A percentile compares a stretch with the other conserved stretches of the same genome.
Conservation (phyloP, 2,797 vertebrate genomes). For the Gadopsis marmoratus region DNA sequence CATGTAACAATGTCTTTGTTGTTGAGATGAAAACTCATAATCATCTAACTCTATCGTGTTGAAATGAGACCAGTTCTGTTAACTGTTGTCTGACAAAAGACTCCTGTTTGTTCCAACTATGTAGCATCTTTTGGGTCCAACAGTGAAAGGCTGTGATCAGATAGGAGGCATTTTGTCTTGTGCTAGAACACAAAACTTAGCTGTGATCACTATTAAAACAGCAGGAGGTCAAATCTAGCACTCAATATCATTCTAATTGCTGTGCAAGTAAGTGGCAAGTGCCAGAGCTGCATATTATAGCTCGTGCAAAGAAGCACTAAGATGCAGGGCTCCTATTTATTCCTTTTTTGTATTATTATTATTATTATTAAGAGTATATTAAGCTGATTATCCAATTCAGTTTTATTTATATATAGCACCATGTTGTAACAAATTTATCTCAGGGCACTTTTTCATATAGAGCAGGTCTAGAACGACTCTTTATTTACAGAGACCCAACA, state of each 20-base stretch:
- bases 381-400: too few species aligned
- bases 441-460: too few species aligned
- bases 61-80: constrained; percentile 31
- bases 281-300: neutral
- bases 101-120: constrained; percentile 40
- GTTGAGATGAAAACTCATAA: constrained; percentile 42
- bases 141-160: constrained; percentile 52
- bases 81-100: constrained; percentile 27
- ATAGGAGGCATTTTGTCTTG: constrained; percentile 40
- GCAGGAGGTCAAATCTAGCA: neutral
- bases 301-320: neutral
- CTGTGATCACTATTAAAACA: neutral
- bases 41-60: constrained; percentile 39
- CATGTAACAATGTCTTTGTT: constrained; percentile 56
- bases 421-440: too few species aligned
- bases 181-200: neutral
- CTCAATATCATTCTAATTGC: neutral
- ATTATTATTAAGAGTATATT: neutral
- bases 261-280: neutral
- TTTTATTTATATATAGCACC: too few species aligned
- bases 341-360: neutral
- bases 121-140: constrained; percentile 18
- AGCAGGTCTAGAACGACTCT: too few species aligned
- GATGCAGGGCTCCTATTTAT: neutral
- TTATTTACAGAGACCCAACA: too few species aligned